Base-by-base conservation (phyloP, 92 coral and sea anemone genomes). In the Epizoanthus illoricatus region DNA sequence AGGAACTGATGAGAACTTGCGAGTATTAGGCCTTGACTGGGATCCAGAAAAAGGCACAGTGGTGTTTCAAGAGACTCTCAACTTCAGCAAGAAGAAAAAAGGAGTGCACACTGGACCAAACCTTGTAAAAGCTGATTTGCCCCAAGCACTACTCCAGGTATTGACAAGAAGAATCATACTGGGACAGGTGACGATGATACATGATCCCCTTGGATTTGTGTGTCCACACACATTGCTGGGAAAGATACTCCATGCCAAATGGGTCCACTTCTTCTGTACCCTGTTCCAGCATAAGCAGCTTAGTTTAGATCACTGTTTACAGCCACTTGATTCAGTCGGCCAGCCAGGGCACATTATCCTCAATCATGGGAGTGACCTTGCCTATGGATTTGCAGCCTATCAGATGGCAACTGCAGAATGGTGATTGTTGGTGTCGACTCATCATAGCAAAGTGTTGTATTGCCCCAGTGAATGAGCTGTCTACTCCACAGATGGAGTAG, bases 401-500 rank as follows among this genome's bases (percentile, higher is more conserved):
- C 86, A 69, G 92, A 75, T 92, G 95, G 95, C 69, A 59, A n/a
- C 59, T 89, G n/a, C 33, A 74, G 28, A 64, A 54, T 59, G 92
- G 89, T 16, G 81, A 76, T 16, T 89, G 62, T 45, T 76, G 85
- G 80, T 87, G 92, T 41, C 71, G 85, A 54, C 89, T 87, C 23
- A 87, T 89, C 59, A 84, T 89, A 89, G 91, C 89, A 40, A 92
- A 87, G 71, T 74, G 89, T 87, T 86, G 92, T 1, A 81, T 84
- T n/a, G 91, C 87, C 69, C 92, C 88, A 28, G 36, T 28, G 36
- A 28, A 28, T 2, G 2, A 28, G 36, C 36, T 85, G 67, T 79
- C 90, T 0, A 91, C 95, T n/a, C 92, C 95, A 3, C 89, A 89
- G 64, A 89, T 91, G 90, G 92, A 89, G 73, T 60, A n/a, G n/a